Evolutionary conservation across 2,797 vertebrate species (phyloP), one percentile per base, ranked within the genome.

Genomic region (Parambassis ranga): DNA sequence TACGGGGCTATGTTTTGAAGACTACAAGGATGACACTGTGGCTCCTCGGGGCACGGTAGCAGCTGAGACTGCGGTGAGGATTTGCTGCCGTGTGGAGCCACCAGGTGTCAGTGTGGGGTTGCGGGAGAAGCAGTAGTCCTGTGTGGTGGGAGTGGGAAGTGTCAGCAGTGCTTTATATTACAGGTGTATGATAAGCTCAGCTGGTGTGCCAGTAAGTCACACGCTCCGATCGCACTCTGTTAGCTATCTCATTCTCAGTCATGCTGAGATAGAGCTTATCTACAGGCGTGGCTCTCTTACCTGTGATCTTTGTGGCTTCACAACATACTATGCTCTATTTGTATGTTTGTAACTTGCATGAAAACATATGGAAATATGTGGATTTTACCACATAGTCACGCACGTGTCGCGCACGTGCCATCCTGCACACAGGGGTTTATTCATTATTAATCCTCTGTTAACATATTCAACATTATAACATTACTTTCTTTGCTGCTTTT

Each of bases 101-200:
- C 87, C 51, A 86, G 89, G 77, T 87, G 91, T 88, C 90, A 70
- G 85, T 89, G 80, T 81, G 58, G 76, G 37, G 59, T 71, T 9
- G 36, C 43, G 15, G 52, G 26, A 71, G 37, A n/a, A 70, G 44
- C 39, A 13, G 7, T 7, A 13, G 5, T 22, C 18, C 46, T 38
- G 24, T 5, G 13, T 10, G n/a, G 37, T 39, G 41, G 44, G 61
- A 64, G 36, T 47, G 64, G 44, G 52, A 56, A 5, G 48, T 38
- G 36, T 44, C 33, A 50, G 28, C 53, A 37, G 22, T 28, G 32
- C 5, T 15, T 8, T 28, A 15, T 4, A 81, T 71, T 64, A 82
- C 84, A 89, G 85, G 84, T 90, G 80, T 79, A 66, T 41, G 60
- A 50, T 51, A 6, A 74, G 49, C 67, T 41, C 37, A 19, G 66